Base-by-base conservation (phyloP, 2,888 invertebrate species). In the Laothoe populi region DNA sequence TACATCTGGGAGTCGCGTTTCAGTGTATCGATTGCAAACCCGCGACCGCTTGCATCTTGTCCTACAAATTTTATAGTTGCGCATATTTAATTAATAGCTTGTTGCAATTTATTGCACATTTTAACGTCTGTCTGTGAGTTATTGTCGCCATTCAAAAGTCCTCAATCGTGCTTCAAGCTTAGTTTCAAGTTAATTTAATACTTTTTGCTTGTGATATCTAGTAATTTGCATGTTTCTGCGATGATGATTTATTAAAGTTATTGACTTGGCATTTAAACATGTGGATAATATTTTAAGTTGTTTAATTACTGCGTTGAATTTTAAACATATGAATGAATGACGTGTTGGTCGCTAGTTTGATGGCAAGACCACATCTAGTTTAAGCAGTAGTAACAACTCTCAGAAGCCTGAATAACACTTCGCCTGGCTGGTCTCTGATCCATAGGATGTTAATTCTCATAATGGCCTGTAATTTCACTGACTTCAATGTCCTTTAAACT, bases 1-100 rank as follows among this genome's bases (percentile, higher is more conserved):
- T 38, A 38, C 38, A 38, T 2, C 10, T 3, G 11, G 23, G 46
- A 21, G 13, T 46, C 46, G 11, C 24, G 46, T 24, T 46, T 35
- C 11, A 4, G 16, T 7, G 1, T 53, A 35, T 49, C 10, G 16
- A 31, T 49, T 31, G 31, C 49, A 16, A 31, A 35, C 35, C 24
- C 78, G 74, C 72, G 62, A 44, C 62, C 62, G 53, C 71, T 63
- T 61, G 57, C 70, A 62, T 45, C 63, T 71, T 70, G 62, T 10
- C 48, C 70, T 60, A 60, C 68, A 67, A 70, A 66, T 79, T 79
- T 83, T 81, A 83, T 73, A 70, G 70, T 76, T 68, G 72, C 76
- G 81, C 77, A 83, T 82, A 81, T 77, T 75, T 79, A 82, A 81
- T 82, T 82, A 83, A 82, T 78, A 73, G 75, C 77, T 73, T 65